Percentiles rank a stretch among this genome's conserved stretches.
phyloP scores from a whole-genome alignment of 2,888 invertebrate species.

The Odontocolon sp. region DNA sequence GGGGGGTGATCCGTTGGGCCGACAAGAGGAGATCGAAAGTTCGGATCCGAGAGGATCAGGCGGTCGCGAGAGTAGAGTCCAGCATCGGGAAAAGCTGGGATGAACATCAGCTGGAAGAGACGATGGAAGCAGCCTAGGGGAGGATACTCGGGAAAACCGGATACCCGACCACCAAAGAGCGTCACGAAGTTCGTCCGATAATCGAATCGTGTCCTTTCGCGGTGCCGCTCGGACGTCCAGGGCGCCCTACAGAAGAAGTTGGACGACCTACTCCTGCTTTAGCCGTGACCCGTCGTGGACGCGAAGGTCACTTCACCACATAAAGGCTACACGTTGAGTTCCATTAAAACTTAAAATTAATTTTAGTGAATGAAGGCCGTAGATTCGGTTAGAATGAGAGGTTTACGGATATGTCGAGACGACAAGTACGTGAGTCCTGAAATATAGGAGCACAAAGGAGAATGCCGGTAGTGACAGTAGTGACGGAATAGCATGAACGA shows the following conservation, averaged over 20 bases:
- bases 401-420: conserved; percentile 6
- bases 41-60: conserved; percentile 42
- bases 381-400: background rate
- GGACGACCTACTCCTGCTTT: conserved; percentile 38
- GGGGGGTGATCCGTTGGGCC: conserved; percentile 19
- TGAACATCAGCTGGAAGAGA: conserved; percentile 15
- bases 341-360: conserved; percentile 78
- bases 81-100: conserved; percentile 55
- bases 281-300: background rate
- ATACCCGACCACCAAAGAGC: conserved; percentile 59
- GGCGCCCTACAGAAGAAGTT: too few species aligned
- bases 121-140: conserved; percentile 27
- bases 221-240: too few species aligned
- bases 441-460: background rate
- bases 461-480: conserved; percentile 44
- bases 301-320: conserved; percentile 7
- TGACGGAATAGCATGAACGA: conserved; percentile 68
- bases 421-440: background rate
- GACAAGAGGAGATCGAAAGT: conserved; percentile 23
- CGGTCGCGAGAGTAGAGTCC: conserved; percentile 41
- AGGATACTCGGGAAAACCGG: conserved; percentile 45
- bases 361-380: conserved; percentile 62
- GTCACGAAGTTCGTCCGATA: conserved; percentile 72
- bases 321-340: conserved; percentile 63
- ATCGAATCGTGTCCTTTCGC: conserved; percentile 68